Conservation (phyloP, 2,113 vertebrate genomes). For the Alligator sinensis region DNA sequence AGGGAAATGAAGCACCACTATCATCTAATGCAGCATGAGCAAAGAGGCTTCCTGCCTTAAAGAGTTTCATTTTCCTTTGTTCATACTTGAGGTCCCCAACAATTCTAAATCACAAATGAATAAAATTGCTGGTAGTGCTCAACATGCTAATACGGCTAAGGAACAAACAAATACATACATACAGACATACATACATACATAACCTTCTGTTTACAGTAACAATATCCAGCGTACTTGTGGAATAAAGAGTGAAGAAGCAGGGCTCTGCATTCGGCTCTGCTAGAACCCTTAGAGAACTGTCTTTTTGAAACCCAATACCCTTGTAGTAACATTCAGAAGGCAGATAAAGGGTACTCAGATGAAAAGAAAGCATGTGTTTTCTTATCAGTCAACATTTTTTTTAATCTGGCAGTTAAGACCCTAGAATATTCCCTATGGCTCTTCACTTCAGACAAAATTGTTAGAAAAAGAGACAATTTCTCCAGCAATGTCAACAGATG, state of each 20-base stretch:
- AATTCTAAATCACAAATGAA: background rate
- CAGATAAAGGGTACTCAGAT: slow-evolving; percentile 13
- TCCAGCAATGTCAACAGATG: background rate
- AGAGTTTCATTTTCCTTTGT: background rate
- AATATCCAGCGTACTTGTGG: background rate
- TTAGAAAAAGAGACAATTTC: slow-evolving; percentile 9
- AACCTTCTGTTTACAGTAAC: background rate
- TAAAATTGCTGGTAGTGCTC: background rate
- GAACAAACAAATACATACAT: too few species aligned
- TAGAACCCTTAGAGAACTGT: background rate
- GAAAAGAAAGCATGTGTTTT: slow-evolving; percentile 30
- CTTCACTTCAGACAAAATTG: background rate
- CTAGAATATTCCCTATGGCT: slow-evolving; percentile 40
- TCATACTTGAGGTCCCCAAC: background rate
- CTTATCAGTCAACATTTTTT: slow-evolving; percentile 42
- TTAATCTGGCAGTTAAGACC: slow-evolving; percentile 33
- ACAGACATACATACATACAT: background rate
- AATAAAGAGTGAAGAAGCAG: slow-evolving; percentile 19
- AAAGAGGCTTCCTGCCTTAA: background rate
- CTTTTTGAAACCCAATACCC: slow-evolving; percentile 25
- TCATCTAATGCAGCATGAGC: background rate
- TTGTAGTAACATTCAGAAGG: slow-evolving; percentile 39
- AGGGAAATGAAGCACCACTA: background rate
- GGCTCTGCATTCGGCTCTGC: background rate
- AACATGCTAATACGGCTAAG: too few species aligned